phyloP scores from a whole-genome alignment of 2,113 vertebrate genomes.

The Ahaetulla prasina region DNA sequence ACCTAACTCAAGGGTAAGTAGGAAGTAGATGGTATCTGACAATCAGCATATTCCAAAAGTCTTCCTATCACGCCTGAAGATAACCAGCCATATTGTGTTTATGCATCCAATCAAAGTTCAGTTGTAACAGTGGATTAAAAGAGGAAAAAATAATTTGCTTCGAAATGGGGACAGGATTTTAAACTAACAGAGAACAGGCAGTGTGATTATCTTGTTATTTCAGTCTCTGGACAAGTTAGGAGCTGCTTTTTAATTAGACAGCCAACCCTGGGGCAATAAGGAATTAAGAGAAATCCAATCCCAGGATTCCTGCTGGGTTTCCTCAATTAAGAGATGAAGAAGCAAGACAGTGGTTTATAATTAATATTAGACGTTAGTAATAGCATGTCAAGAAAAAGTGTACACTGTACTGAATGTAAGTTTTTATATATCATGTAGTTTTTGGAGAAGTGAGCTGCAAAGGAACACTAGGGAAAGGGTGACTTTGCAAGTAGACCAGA shows the following conservation, averaged over 20 bases:
- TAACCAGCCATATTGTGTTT: slow-evolving; percentile 18
- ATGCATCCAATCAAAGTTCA: slow-evolving; percentile 31
- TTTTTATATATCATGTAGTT: neutral
- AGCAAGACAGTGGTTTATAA: slow-evolving; percentile 42
- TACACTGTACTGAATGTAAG: neutral
- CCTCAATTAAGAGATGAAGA: slow-evolving; percentile 54
- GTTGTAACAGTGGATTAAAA: slow-evolving; percentile 33
- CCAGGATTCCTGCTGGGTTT: slow-evolving; percentile 46
- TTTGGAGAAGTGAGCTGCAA: neutral
- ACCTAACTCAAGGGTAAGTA: neutral
- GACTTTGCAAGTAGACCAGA: neutral
- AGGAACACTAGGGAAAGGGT: neutral
- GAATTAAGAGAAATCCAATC: slow-evolving; percentile 58
- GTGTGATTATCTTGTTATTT: slow-evolving; percentile 45
- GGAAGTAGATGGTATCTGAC: neutral
- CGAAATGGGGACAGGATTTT: slow-evolving; percentile 59
- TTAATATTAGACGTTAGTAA: slow-evolving; percentile 34
- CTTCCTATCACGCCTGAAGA: neutral
- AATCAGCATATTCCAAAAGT: neutral
- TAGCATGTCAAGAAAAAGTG: neutral
- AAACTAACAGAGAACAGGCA: slow-evolving; percentile 46
- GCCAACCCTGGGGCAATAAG: slow-evolving; percentile 52
- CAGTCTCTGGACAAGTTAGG: slow-evolving; percentile 55
- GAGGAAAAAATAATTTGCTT: neutral
- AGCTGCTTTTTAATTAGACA: slow-evolving; percentile 57